phyloP scores from a whole-genome alignment of 2,888 invertebrate genomes.

The Ischnus inquisitorius region DNA sequence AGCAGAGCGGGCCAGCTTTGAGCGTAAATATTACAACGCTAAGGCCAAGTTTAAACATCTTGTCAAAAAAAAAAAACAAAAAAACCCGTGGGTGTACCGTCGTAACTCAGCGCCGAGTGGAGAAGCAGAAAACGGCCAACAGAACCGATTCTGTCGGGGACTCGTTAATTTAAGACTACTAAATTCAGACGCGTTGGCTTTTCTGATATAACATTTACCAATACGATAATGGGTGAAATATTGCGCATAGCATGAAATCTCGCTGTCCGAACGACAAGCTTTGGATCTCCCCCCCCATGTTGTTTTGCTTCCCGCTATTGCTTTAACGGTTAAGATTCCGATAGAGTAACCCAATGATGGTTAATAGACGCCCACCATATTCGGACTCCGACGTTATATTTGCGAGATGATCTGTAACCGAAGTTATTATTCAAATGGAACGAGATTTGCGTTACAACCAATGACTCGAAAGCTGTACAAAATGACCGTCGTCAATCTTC shows the following conservation, averaged over 20 bases:
- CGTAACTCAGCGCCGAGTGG: not conserved
- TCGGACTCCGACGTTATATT: not conserved
- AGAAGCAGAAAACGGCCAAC: not conserved
- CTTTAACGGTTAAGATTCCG: not conserved
- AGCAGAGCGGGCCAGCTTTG: too few species aligned
- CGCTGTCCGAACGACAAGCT: not conserved
- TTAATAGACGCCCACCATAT: too few species aligned
- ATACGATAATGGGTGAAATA: slow-evolving; percentile 1
- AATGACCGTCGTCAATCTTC: slow-evolving; percentile 72
- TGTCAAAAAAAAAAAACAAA: too few species aligned
- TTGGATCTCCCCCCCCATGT: not conserved
- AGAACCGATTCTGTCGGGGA: not conserved
- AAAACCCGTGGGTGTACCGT: too few species aligned
- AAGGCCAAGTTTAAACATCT: too few species aligned
- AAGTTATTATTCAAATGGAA: not conserved
- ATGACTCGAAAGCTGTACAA: slow-evolving; percentile 4
- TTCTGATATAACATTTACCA: not conserved
- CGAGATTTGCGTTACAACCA: slow-evolving; percentile 7
- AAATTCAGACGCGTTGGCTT: not conserved
- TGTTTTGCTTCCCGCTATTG: not conserved
- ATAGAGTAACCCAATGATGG: not conserved
- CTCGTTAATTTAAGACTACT: not conserved
- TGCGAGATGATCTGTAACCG: not conserved
- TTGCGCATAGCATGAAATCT: slow-evolving; percentile 18
- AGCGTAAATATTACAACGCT: too few species aligned